These are phyloP conservation scores for Strigamia crassipes DNA, from an alignment of 2,888 invertebrate genomes.

Conservation along the genomic window DNA sequence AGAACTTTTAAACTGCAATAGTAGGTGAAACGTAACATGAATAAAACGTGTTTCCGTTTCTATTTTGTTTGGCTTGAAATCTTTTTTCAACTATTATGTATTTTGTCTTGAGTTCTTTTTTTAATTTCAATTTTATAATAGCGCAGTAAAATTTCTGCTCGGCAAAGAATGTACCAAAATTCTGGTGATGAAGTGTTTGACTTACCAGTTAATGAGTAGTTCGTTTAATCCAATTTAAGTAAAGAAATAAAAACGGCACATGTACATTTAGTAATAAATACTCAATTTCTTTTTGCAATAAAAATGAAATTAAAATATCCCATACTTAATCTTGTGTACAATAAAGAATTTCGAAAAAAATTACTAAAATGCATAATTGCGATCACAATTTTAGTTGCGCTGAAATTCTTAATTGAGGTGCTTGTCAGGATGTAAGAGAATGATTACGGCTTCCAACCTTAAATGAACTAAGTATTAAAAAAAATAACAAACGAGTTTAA, in stretches of 20 bases:
- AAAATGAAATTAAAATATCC: neutral
- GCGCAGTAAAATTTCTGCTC: neutral
- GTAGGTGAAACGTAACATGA: too few species aligned
- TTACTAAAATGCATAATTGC: neutral
- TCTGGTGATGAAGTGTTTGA: neutral
- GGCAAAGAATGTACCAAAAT: neutral
- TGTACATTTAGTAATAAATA: neutral
- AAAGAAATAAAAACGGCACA: neutral
- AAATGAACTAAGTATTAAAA: neutral
- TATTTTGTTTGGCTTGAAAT: neutral
- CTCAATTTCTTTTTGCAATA: neutral
- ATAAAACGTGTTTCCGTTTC: too few species aligned
- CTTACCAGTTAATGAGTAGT: conserved; percentile 2
- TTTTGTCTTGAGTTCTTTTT: neutral
- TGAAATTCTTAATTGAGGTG: neutral
- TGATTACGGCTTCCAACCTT: neutral
- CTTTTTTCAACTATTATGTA: neutral
- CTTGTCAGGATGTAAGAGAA: neutral
- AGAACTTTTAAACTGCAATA: too few species aligned
- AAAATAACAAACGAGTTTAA: neutral
- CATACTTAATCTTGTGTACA: neutral
- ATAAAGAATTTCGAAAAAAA: neutral
- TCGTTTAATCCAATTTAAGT: neutral
- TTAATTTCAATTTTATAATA: neutral
- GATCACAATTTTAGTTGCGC: neutral